phyloP scores from a whole-genome alignment of 2,888 invertebrate genomes.

The Drosophila anceps region DNA sequence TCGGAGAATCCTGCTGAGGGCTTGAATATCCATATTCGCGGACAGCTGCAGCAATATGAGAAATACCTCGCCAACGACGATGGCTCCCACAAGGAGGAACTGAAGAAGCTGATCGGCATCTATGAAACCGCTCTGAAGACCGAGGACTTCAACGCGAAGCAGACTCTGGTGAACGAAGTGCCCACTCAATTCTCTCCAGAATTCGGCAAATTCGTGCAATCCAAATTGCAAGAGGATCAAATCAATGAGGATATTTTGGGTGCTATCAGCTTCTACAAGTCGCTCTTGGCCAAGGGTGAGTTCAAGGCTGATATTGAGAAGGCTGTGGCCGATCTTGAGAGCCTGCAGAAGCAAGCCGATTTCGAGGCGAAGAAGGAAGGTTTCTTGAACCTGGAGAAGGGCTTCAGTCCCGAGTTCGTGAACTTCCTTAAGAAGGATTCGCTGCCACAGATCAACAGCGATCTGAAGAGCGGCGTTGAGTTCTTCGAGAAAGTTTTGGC shows the following conservation, averaged over 20 bases:
- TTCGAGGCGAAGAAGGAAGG: conserved; percentile 62
- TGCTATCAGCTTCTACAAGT: conserved; percentile 69
- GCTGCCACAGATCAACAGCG: conserved; percentile 60
- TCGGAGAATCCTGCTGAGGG: conserved; percentile 63
- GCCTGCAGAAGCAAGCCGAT: conserved; percentile 55
- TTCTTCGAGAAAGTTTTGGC: conserved; percentile 68
- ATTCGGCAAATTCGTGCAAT: conserved; percentile 64
- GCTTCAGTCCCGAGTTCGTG: conserved; percentile 63
- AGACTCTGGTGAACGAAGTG: conserved; percentile 52
- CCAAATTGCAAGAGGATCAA: conserved; percentile 61
- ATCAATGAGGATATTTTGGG: conserved; percentile 63
- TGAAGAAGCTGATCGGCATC: conserved; percentile 67
- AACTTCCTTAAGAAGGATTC: conserved; percentile 62
- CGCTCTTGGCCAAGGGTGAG: conserved; percentile 39
- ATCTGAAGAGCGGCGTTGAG: conserved; percentile 61
- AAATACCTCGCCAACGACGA: conserved; percentile 59
- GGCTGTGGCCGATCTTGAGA: conserved; percentile 54
- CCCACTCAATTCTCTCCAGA: conserved; percentile 63
- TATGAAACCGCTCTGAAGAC: conserved; percentile 68
- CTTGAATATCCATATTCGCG: conserved; percentile 68
- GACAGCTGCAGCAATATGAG: conserved; percentile 66
- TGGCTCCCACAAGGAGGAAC: conserved; percentile 63
- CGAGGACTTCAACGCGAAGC: conserved; percentile 65
- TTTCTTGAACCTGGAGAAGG: conserved; percentile 58
- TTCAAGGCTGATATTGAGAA: conserved; percentile 64